Base-by-base conservation (phyloP, 35 echinoderm and acorn worm species). In the Apostichopus japonicus region DNA sequence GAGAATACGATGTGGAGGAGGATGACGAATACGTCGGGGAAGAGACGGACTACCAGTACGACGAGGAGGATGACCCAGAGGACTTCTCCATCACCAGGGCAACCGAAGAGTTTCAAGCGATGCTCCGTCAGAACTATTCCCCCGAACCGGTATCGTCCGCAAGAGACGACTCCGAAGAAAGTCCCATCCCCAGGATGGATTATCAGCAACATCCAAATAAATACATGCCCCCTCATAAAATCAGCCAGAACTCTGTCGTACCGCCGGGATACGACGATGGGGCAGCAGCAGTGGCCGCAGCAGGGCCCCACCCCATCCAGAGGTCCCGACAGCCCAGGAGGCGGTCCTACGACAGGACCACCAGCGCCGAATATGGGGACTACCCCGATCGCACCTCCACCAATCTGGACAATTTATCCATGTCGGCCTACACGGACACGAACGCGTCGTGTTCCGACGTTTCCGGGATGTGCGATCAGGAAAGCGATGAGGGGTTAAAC, bases 21-120 rank as follows among this genome's bases (percentile, higher is more conserved):
- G 96, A 98, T 24, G 97, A 99, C 17, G 97, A 99, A 65, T 99
- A 92, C 70, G 95, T 99, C 1, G 96, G 96, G 11, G 97, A 99
- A 53, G 97, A 99, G 70, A 99, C 97, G 1, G 97, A 99, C 56
- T 99, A 99, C 90, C 97, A 93, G 2, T 79, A 77, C 4, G 97
- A 96, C 51, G 91, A 95, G 23, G 94, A 95, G 8, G 94, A 95
- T 0, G 95, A 95, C 61, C 81, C 93, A 19, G 93, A 93, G n/a
- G 97, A 95, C 73, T 93, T 94, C 73, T 90, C 95, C 62, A 95
- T 90, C 87, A 53, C 93, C 5, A 92, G 87, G 24, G 94, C 91
- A 5, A 90, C 97, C 1, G 91, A 90, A 5, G 84, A 96, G 6
- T 99, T 99, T 86, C 91, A 92, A 19, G 67, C 93, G 52, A 89